phyloP scores from a whole-genome alignment of 2,888 invertebrate species.

The Rhaphigaster nebulosa region DNA sequence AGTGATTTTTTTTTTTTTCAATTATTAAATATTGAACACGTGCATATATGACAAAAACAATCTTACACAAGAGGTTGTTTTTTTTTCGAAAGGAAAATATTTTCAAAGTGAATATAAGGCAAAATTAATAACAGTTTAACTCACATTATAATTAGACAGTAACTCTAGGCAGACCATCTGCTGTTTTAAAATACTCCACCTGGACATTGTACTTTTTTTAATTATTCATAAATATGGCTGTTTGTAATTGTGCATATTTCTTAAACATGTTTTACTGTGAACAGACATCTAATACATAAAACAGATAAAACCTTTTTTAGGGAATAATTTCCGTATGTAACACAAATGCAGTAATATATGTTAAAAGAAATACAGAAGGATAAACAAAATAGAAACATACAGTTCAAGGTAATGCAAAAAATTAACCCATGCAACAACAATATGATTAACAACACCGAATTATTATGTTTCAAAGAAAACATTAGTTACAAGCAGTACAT shows the following conservation, averaged over 20 bases:
- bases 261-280: neutral
- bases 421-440: slow-evolving; percentile 30
- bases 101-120: slow-evolving; percentile 28
- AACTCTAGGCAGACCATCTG: slow-evolving; percentile 64
- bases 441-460: slow-evolving; percentile 32
- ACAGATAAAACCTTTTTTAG: neutral
- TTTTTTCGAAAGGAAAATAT: neutral
- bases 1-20: neutral
- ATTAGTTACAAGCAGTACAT: slow-evolving; percentile 15
- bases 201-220: slow-evolving; percentile 54
- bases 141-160: slow-evolving; percentile 63
- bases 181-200: slow-evolving; percentile 64
- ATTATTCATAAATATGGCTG: neutral
- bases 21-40: neutral
- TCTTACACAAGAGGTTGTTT: neutral
- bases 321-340: neutral
- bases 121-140: slow-evolving; percentile 55
- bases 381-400: neutral
- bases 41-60: neutral
- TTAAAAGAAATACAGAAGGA: neutral
- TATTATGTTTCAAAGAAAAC: neutral
- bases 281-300: neutral
- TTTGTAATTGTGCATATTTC: neutral
- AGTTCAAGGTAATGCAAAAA: slow-evolving; percentile 14
- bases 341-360: neutral